Conservation (phyloP, 2,888 invertebrate genomes). For the Spialia ferax region DNA sequence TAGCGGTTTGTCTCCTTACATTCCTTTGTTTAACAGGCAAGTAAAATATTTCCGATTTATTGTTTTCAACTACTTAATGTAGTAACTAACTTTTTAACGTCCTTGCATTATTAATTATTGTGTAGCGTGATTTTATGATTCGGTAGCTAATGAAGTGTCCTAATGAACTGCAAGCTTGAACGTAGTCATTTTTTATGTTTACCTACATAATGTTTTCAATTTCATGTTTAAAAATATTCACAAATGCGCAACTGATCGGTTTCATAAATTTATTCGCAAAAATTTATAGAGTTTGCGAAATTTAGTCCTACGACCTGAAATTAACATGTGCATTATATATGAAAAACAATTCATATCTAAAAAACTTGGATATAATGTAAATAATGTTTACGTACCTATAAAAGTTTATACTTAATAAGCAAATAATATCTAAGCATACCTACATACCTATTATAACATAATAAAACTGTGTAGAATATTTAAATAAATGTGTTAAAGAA, state of each 20-base stretch:
- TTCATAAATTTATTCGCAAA: conserved; percentile 1
- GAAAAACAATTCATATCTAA: too few relatives aligned
- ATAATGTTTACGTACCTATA: too few relatives aligned
- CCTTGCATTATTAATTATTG: conserved; percentile 51
- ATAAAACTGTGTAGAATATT: too few relatives aligned
- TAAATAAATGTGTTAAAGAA: too few relatives aligned
- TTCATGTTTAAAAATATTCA: background rate
- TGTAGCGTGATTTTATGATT: conserved; percentile 6
- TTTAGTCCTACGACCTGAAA: background rate
- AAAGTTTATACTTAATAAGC: too few relatives aligned
- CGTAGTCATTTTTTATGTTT: background rate
- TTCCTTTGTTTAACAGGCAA: conserved; percentile 76
- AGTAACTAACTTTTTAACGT: conserved; percentile 44
- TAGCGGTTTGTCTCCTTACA: conserved; percentile 74
- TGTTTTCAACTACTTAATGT: conserved; percentile 42
- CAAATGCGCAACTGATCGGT: conserved; percentile 12
- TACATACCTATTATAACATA: too few relatives aligned
- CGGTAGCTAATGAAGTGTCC: background rate
- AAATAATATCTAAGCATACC: too few relatives aligned
- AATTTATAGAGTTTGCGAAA: background rate
- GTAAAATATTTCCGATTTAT: conserved; percentile 49
- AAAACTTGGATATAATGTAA: too few relatives aligned
- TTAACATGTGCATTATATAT: background rate
- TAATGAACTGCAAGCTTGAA: conserved; percentile 12
- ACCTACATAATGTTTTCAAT: conserved; percentile 14